Base-by-base conservation (phyloP, 2,797 vertebrate species). In the Myotis findleyi region DNA sequence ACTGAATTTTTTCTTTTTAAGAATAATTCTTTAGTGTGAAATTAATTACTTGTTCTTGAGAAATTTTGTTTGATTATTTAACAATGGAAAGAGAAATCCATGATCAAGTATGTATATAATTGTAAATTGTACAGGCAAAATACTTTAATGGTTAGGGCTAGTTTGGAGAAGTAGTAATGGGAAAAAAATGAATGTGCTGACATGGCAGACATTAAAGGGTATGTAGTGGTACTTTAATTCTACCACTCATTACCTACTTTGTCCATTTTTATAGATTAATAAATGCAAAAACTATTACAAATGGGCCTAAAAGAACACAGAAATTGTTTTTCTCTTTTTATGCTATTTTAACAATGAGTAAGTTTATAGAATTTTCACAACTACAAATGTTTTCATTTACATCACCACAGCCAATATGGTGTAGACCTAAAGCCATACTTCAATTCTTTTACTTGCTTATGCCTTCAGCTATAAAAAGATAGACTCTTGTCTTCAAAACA, bases 311-410 rank as follows among this genome's bases (percentile, higher is more conserved):
- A 69, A 64, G 73, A 57, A 66, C 69, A 17, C 27, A 72, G 6
- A 90, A 69, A 17, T 30, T 2, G 66, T 69, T 89, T 23, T 85
- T 91, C 3, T 66, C 20, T 62, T 84, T 93, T 76, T 44, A 87
- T 59, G 87, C 16, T 93, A 57, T 33, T 84, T 93, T 92, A 53
- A 68, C 16, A 62, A 36, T 66, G 3, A 91, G 5, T 1, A 81
- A 57, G 36, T 64, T 81, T 77, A 77, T 17, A 51, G 83, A 72
- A 68, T 62, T 55, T 90, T 71, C 7, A 85, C 13, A 91, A 1
- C 1, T 51, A 2, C 4, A 20, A 21, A 72, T 51, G 1, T 14
- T 91, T 92, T 95, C 21, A 14, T 72, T 16, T 27, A 44, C 11
- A 57, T 53, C 14, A 84, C 5, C 21, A 68, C 7, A 41, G 3